These are phyloP conservation scores for Lacerta viridis DNA, from an alignment of 2,797 vertebrate genomes.

Conservation along the genomic window DNA sequence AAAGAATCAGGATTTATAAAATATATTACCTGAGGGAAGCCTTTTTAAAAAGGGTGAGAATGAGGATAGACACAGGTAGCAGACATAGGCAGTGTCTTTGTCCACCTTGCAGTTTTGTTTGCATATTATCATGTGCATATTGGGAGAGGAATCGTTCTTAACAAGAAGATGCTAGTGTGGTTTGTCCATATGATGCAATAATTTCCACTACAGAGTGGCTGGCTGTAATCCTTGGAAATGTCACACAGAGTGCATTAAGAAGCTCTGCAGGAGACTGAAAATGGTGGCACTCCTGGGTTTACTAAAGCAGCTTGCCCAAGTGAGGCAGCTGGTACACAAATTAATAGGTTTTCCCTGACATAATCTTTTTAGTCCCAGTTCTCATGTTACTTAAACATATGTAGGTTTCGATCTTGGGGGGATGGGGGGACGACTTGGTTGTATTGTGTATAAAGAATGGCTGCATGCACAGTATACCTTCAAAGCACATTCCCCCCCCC, in stretches of 20 bases:
- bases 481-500: not conserved
- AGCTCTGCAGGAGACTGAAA: not conserved
- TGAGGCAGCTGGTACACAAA: not conserved
- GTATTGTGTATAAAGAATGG: not conserved
- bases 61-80: accelerated
- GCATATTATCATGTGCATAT: not conserved
- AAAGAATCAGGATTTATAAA: not conserved
- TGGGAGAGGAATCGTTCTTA: not conserved
- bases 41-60: accelerated
- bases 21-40: accelerated
- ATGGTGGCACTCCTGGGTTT: not conserved
- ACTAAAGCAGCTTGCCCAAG: not conserved
- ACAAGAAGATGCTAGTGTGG: not conserved
- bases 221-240: accelerated
- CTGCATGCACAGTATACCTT: not conserved
- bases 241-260: not conserved
- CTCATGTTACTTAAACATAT: not conserved
- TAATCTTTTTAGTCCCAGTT: not conserved
- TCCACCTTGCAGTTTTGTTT: not conserved
- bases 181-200: accelerated
- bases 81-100: not conserved
- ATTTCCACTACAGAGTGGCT: not conserved
- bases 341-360: not conserved
- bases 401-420: not conserved
- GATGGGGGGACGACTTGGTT: not conserved